phyloP scores from a whole-genome alignment of 2,113 vertebrate genomes.

The Chrysemys picta region DNA sequence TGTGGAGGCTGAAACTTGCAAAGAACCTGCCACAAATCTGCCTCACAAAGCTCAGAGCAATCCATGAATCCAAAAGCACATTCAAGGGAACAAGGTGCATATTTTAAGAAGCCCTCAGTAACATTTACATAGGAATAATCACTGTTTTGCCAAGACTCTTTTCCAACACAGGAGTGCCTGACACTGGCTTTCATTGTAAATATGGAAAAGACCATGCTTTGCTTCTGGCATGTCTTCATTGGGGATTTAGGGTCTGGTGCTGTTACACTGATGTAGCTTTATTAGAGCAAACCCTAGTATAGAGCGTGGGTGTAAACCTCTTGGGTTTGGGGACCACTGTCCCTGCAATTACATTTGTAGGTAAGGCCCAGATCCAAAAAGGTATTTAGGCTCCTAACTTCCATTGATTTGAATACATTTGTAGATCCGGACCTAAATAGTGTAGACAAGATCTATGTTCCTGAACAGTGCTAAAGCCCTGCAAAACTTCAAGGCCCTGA shows the following conservation, averaged over 20 bases:
- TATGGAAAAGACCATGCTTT: background rate
- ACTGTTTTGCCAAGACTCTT: background rate
- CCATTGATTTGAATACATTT: background rate
- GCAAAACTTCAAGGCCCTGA: background rate
- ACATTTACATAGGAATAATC: background rate
- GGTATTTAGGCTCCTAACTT: background rate
- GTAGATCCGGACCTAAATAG: background rate
- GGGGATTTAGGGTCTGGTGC: background rate
- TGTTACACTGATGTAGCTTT: background rate
- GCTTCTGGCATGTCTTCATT: background rate
- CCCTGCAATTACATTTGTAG: background rate
- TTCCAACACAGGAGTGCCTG: background rate
- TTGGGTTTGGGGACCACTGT: background rate
- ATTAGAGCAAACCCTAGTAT: background rate
- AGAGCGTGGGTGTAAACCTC: background rate
- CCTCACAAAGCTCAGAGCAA: background rate
- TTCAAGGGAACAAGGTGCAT: background rate
- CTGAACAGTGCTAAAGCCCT: background rate
- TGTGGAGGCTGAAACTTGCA: background rate
- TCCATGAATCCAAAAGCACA: fast-evolving
- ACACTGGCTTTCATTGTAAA: background rate
- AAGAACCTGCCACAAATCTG: background rate
- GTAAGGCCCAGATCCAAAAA: background rate
- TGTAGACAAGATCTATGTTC: too few species aligned
- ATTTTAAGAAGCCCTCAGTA: background rate